phyloP scores from a whole-genome alignment of 37 sponge, comb jelly and placozoan species.

The Oopsacas minuta region DNA sequence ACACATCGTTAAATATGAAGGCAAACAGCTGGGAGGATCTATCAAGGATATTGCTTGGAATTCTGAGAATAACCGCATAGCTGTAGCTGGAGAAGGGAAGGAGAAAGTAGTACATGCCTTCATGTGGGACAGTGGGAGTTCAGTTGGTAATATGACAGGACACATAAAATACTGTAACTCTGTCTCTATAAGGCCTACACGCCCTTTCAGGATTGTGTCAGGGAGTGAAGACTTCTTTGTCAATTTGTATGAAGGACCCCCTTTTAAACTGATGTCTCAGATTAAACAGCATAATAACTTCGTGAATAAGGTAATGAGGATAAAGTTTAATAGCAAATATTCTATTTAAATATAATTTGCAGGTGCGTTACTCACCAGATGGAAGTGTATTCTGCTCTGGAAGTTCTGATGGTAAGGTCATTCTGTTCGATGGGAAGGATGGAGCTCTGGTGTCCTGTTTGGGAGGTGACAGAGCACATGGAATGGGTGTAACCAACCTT shows the following conservation, averaged over 20 bases:
- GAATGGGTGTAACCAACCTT: slow-evolving; percentile 28
- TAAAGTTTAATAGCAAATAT: background rate
- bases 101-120: slow-evolving; percentile 77
- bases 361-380: slow-evolving; percentile 66
- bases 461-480: slow-evolving; percentile 66
- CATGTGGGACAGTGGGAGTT: slow-evolving; percentile 89
- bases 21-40: slow-evolving; percentile 59
- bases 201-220: slow-evolving; percentile 81
- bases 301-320: background rate
- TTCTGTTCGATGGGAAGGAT: slow-evolving; percentile 75
- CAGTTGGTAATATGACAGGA: slow-evolving; percentile 68
- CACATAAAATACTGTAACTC: slow-evolving; percentile 73
- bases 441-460: slow-evolving; percentile 56
- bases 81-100: slow-evolving; percentile 80
- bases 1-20: slow-evolving; percentile 82
- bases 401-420: slow-evolving; percentile 63
- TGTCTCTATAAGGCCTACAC: slow-evolving; percentile 54
- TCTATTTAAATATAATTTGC: background rate
- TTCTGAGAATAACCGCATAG: slow-evolving; percentile 87
- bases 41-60: slow-evolving; percentile 93
- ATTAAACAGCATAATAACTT: slow-evolving; percentile 24
- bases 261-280: slow-evolving; percentile 59
- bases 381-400: slow-evolving; percentile 73
- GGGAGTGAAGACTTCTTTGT: slow-evolving; percentile 68
- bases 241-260: slow-evolving; percentile 68